A percentile compares a stretch with the other conserved stretches of the same genome.
These are phyloP conservation scores for Micrastur ruficollis DNA, from an alignment of 2,797 vertebrate species.

Conservation along the genomic window DNA sequence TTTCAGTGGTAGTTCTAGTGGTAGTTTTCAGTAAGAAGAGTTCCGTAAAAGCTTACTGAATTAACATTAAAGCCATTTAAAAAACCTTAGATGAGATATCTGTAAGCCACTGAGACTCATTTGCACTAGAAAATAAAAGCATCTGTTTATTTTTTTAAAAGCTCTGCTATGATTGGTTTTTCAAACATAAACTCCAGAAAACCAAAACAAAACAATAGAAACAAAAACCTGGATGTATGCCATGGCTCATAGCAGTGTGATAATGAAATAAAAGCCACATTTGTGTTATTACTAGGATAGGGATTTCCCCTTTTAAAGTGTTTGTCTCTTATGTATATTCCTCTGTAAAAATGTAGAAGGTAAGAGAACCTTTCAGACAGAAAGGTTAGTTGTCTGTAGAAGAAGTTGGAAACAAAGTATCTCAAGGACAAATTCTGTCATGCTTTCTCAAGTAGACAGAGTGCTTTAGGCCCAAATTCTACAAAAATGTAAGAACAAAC, in stretches of 20 bases:
- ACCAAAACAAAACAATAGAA: background rate
- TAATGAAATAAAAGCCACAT: background rate
- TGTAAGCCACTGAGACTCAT: background rate
- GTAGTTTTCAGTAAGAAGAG: background rate
- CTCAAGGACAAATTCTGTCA: background rate
- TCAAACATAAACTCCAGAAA: background rate
- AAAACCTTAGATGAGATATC: background rate
- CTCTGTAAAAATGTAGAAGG: background rate
- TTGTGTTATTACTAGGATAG: background rate
- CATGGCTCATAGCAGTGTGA: background rate
- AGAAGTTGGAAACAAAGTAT: background rate
- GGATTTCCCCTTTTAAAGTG: background rate
- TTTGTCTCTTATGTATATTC: background rate
- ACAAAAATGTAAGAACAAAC: background rate
- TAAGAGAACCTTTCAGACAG: background rate
- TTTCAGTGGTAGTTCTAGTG: background rate
- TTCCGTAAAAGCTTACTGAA: background rate
- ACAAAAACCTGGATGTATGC: background rate
- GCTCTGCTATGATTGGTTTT: background rate
- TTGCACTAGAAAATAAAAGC: conserved; percentile 4
- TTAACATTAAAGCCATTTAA: background rate
- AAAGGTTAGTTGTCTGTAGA: background rate
- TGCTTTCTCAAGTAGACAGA: background rate
- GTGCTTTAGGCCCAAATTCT: background rate
- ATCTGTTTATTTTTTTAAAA: background rate